A percentile compares a stretch with the other conserved stretches of the same genome.
phyloP scores from a whole-genome alignment of 2,113 vertebrate genomes.

The Cranoglanis bouderius region DNA sequence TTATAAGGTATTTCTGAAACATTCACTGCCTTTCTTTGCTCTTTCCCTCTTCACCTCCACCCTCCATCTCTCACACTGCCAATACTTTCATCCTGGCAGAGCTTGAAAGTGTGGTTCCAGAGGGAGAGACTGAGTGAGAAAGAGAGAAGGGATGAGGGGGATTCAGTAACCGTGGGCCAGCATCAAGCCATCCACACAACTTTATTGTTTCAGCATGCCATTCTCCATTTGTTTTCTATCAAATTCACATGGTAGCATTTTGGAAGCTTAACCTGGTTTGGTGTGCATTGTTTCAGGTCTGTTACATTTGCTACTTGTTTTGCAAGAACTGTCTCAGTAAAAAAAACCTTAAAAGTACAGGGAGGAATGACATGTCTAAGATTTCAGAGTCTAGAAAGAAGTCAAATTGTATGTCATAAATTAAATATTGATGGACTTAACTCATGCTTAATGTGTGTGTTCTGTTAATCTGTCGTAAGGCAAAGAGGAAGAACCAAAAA shows the following conservation, averaged over 20 bases:
- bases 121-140: slow-evolving; percentile 61
- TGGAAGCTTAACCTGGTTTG: slow-evolving; percentile 77
- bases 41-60: slow-evolving; percentile 25
- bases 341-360: slow-evolving; percentile 55
- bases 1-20: slow-evolving; percentile 59
- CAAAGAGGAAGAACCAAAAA: slow-evolving; percentile 52
- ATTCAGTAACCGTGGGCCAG: slow-evolving; percentile 76
- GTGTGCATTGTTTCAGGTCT: slow-evolving; percentile 62
- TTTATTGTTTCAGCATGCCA: slow-evolving; percentile 77
- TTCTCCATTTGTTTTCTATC: slow-evolving; percentile 88
- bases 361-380: slow-evolving; percentile 21
- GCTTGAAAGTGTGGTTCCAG: slow-evolving; percentile 72
- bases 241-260: slow-evolving; percentile 90
- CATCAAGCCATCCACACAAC: slow-evolving; percentile 66
- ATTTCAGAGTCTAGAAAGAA: not conserved
- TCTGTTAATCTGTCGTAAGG: slow-evolving; percentile 30
- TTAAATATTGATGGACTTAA: slow-evolving; percentile 34
- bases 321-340: slow-evolving; percentile 65
- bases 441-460: slow-evolving; percentile 14
- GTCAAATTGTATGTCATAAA: slow-evolving; percentile 25
- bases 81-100: slow-evolving; percentile 70
- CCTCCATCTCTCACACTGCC: slow-evolving; percentile 29
- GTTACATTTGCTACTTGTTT: slow-evolving; percentile 75
- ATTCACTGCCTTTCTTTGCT: slow-evolving; percentile 10
- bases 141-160: slow-evolving; percentile 58